Conservation (phyloP, 2,113 vertebrate genomes). For the Callaeas wilsoni region DNA sequence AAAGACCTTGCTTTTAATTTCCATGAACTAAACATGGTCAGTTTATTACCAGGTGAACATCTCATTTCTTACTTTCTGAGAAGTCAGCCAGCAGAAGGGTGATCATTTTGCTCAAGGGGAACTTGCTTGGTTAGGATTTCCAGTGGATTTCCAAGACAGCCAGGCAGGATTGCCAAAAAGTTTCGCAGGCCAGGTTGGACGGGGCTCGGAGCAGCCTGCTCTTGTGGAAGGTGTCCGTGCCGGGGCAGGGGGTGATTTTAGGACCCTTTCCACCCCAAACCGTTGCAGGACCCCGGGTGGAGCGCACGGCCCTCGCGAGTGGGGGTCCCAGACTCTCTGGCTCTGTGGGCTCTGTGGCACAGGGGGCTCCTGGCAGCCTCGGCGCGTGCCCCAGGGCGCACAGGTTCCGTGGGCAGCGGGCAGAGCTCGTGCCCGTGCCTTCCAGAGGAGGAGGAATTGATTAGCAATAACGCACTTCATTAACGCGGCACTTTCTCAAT, state of each 20-base stretch:
- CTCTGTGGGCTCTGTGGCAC: neutral
- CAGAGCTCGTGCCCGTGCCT: neutral
- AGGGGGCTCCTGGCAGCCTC: neutral
- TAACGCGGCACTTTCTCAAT: conserved; percentile 71
- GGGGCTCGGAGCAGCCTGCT: neutral
- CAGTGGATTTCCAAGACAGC: neutral
- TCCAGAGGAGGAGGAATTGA: conserved; percentile 53
- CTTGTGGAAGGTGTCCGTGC: neutral
- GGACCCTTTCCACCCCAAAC: neutral
- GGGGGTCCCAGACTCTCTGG: too few species aligned
- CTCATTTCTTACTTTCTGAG: neutral
- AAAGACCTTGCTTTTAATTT: neutral
- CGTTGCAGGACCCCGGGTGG: too few species aligned
- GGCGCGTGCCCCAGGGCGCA: neutral
- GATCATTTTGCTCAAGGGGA: neutral
- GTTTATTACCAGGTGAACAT: neutral
- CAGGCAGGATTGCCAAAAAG: neutral
- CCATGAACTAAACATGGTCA: neutral
- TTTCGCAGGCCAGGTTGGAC: neutral
- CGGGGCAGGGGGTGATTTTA: neutral
- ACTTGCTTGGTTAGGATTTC: neutral
- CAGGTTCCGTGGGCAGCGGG: neutral
- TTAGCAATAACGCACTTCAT: conserved; percentile 70
- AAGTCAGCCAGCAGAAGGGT: neutral
- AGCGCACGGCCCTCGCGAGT: too few species aligned